These are phyloP conservation scores for Melinaea menophilus DNA, from an alignment of 2,888 invertebrate species.

Conservation along the genomic window DNA sequence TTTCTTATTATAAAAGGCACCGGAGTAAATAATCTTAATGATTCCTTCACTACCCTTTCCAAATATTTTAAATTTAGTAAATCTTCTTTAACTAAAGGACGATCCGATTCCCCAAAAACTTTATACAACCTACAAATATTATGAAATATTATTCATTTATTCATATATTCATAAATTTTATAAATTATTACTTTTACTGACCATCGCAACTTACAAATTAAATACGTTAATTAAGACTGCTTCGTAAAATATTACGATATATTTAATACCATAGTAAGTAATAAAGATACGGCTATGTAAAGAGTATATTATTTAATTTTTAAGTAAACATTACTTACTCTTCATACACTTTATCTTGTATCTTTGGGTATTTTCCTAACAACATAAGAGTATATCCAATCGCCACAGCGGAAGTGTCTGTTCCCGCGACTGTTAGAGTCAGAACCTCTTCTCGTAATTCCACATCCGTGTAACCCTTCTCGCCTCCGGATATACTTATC, in stretches of 20 bases:
- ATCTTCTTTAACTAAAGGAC: slow-evolving; percentile 59
- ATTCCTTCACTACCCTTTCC: slow-evolving; percentile 64
- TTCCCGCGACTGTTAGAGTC: slow-evolving; percentile 77
- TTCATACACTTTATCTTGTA: slow-evolving; percentile 65
- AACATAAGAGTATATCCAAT: slow-evolving; percentile 64
- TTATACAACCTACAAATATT: slow-evolving; percentile 48
- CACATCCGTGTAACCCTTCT: slow-evolving; percentile 68
- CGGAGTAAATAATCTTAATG: slow-evolving; percentile 61
- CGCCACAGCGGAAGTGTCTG: slow-evolving; percentile 70
- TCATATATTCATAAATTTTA: no score
- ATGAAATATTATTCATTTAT: not conserved
- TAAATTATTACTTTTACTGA: no score
- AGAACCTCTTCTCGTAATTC: slow-evolving; percentile 78
- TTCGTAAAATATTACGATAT: not conserved
- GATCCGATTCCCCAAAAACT: slow-evolving; percentile 57
- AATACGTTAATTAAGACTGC: no score
- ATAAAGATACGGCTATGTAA: no score
- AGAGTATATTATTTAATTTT: no score
- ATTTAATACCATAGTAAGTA: not conserved
- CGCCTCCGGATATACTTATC: slow-evolving; percentile 69
- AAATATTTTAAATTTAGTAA: slow-evolving; percentile 54
- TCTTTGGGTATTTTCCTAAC: slow-evolving; percentile 64
- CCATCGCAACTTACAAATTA: no score
- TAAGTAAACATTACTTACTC: slow-evolving; percentile 53
- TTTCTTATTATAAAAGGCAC: slow-evolving; percentile 67